Evolutionary conservation across 2,888 invertebrate species (phyloP).

Genomic region (Tipula unca): DNA sequence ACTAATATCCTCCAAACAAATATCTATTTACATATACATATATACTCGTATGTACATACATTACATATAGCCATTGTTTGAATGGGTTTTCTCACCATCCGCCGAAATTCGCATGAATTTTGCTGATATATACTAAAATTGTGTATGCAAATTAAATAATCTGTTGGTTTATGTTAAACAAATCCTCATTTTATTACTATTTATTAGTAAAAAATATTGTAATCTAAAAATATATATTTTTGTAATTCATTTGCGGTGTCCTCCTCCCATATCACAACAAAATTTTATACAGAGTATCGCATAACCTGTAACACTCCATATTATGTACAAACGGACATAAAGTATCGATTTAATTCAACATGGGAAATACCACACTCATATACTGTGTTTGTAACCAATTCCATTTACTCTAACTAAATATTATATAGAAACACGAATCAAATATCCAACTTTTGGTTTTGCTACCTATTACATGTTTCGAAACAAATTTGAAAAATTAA

Average conservation of each 20-base stretch:
- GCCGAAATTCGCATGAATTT: background rate
- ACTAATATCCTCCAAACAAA: no score
- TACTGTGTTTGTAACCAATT: no score
- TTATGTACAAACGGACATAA: background rate
- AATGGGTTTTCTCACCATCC: no score
- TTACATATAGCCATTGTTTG: no score
- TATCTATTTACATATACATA: no score
- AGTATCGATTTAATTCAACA: background rate
- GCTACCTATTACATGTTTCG: background rate
- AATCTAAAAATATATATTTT: background rate
- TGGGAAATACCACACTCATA: background rate
- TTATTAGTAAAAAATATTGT: background rate
- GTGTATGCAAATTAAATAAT: background rate
- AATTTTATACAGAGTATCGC: background rate
- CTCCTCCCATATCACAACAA: background rate
- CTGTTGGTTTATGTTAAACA: background rate
- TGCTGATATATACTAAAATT: background rate
- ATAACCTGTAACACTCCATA: background rate
- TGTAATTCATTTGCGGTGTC: background rate
- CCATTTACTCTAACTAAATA: no score
- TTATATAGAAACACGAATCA: background rate
- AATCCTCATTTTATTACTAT: background rate
- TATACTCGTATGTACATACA: no score
- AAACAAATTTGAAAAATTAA: background rate
- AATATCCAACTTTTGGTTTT: background rate